A percentile compares a stretch with the other conserved stretches of the same genome.
These are phyloP conservation scores for Procambarus virginalis DNA, from an alignment of 1,140 invertebrate genomes.

Conservation along the genomic window DNA sequence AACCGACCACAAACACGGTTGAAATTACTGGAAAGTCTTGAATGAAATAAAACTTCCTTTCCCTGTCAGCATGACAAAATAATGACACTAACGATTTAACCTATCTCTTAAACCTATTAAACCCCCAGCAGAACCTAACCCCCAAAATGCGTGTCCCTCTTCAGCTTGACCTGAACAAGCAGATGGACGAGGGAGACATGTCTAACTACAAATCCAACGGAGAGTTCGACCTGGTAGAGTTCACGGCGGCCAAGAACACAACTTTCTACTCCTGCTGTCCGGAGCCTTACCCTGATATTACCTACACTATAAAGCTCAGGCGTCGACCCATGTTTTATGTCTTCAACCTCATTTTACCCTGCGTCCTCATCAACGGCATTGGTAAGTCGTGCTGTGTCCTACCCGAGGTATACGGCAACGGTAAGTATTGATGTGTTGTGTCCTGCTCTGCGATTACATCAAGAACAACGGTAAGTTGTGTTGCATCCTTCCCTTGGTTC, in stretches of 20 bases:
- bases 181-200: slow-evolving; percentile 83
- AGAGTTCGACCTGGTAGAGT: slow-evolving; percentile 85
- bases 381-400: slow-evolving; percentile 76
- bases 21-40: too few relatives aligned
- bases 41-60: too few relatives aligned
- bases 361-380: slow-evolving; percentile 90
- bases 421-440: too few relatives aligned
- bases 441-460: too few relatives aligned
- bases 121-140: too few relatives aligned
- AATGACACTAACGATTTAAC: too few relatives aligned
- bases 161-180: slow-evolving; percentile 82
- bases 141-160: too few relatives aligned
- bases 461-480: too few relatives aligned
- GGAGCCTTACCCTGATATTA: slow-evolving; percentile 80
- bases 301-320: slow-evolving; percentile 79
- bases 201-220: slow-evolving; percentile 87
- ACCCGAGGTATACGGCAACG: background rate
- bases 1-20: too few relatives aligned
- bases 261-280: slow-evolving; percentile 83
- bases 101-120: too few relatives aligned
- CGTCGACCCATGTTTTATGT: slow-evolving; percentile 92
- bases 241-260: slow-evolving; percentile 82
- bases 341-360: slow-evolving; percentile 92
- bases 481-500: too few relatives aligned
- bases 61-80: too few relatives aligned